phyloP scores from a whole-genome alignment of 2,113 vertebrate species.

The Anthoscopus minutus region DNA sequence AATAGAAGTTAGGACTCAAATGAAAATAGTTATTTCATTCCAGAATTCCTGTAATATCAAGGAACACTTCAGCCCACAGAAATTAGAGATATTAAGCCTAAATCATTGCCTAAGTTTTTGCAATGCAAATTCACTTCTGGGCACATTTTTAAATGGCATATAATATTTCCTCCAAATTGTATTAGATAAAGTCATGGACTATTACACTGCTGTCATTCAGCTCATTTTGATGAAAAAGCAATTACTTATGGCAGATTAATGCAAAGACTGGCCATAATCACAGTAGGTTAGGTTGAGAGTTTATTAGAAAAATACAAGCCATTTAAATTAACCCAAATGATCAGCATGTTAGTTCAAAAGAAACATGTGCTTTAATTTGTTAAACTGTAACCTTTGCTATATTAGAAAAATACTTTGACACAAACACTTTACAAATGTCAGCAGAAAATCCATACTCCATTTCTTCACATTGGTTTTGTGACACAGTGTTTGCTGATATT shows the following conservation, averaged over 20 bases:
- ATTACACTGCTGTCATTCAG: conserved; percentile 18
- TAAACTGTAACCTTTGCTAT: conserved; percentile 75
- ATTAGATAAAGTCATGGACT: conserved; percentile 15
- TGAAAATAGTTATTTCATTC: background rate
- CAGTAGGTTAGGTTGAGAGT: conserved; percentile 26
- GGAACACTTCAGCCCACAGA: background rate
- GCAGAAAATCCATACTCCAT: conserved; percentile 82
- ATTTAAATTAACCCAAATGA: conserved; percentile 70
- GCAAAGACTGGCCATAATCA: conserved; percentile 12
- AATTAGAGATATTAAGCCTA: background rate
- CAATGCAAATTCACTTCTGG: background rate
- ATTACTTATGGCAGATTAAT: conserved; percentile 35
- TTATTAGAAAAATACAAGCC: conserved; percentile 52
- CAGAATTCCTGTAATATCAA: background rate
- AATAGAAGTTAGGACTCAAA: background rate
- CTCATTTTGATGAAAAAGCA: conserved; percentile 38
- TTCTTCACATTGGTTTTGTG: conserved; percentile 79
- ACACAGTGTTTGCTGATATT: conserved; percentile 75
- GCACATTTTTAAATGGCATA: background rate
- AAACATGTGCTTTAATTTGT: conserved; percentile 75
- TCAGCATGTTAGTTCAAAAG: conserved; percentile 62
- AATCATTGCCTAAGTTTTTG: background rate
- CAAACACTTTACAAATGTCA: conserved; percentile 80
- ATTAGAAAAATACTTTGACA: conserved; percentile 78
- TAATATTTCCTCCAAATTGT: background rate